Conservation (phyloP, 1,140 invertebrate species). For the Propsilocerus akamusi region DNA sequence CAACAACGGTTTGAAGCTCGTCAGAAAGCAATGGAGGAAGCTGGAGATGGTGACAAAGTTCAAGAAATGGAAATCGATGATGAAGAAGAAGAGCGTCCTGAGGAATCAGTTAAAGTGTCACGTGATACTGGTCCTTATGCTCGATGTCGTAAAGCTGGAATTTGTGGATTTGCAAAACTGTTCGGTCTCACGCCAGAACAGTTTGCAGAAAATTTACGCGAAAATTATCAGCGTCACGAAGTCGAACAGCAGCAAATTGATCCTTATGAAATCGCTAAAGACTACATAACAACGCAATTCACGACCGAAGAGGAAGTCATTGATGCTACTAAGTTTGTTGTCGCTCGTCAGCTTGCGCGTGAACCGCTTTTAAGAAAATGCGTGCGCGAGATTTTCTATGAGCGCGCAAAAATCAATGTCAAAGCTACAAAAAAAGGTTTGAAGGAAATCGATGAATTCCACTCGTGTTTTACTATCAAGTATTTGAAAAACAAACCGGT, state of each 20-base stretch:
- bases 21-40: conserved; percentile 14
- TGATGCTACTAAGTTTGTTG: conserved; percentile 82
- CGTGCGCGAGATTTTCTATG: conserved; percentile 77
- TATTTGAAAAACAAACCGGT: conserved; percentile 94
- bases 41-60: too few relatives aligned
- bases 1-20: conserved; percentile 30
- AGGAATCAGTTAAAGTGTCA: conserved; percentile 49
- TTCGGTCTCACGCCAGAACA: conserved; percentile 93
- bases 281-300: conserved; percentile 37
- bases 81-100: conserved; percentile 11
- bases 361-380: conserved; percentile 79
- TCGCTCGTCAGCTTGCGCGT: conserved; percentile 78
- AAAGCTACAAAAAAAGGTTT: conserved; percentile 78
- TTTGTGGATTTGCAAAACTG: conserved; percentile 72
- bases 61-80: conserved; percentile 10
- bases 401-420: conserved; percentile 68
- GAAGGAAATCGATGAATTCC: conserved; percentile 88
- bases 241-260: conserved; percentile 77
- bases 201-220: conserved; percentile 91
- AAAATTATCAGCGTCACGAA: conserved; percentile 94
- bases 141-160: conserved; percentile 64
- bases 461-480: conserved; percentile 74
- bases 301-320: conserved; percentile 52
- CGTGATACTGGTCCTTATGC: conserved; percentile 71
- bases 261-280: conserved; percentile 61